Evolutionary conservation across 2,797 vertebrate genomes (phyloP), one percentile per base, ranked within the genome.

Genomic region (Diplodus sargus): DNA sequence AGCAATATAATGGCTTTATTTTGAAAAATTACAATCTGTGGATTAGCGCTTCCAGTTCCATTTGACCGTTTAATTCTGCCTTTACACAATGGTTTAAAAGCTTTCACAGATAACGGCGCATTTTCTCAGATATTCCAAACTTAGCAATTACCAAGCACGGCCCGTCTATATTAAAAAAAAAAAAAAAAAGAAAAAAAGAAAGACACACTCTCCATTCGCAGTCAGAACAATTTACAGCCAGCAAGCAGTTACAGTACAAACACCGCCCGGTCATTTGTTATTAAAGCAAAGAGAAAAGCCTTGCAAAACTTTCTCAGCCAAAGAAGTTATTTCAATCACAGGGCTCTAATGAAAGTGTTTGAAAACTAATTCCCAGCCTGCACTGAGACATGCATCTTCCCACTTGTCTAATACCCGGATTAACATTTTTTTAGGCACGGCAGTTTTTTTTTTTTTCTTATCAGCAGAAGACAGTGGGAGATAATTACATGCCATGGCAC

Each of bases 11-110:
- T n/a, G 47, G 67, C 64, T 86, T 82, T 79, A 76, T 86, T 86
- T 72, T 42, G 22, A 82, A 78, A 83, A 74, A 86, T 69, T 23
- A 13, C 67, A 86, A 82, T 81, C 49, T 84, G 16, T 34, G 56
- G 57, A 79, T 74, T 78, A 70, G 63, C 58, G 73, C 67, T 67
- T 65, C 69, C 61, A 77, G 63, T 74, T 84, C 70, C 62, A 87
- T 88, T 85, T 88, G 64, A 69, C 76, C 72, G 81, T 90, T 77
- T 79, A 67, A 88, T 76, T 72, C 7, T 63, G 79, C 67, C 63
- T 82, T 84, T 76, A 58, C 66, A 83, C 78, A 88, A 84, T 48
- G 61, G 80, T 79, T 84, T 87, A 86, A 92, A 92, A 91, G 85
- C 83, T 68, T 84, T 82, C 56, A 54, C 58, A 78, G 82, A 87